Conservation (phyloP, 2,113 vertebrate genomes). For the Rafetus swinhoei region DNA sequence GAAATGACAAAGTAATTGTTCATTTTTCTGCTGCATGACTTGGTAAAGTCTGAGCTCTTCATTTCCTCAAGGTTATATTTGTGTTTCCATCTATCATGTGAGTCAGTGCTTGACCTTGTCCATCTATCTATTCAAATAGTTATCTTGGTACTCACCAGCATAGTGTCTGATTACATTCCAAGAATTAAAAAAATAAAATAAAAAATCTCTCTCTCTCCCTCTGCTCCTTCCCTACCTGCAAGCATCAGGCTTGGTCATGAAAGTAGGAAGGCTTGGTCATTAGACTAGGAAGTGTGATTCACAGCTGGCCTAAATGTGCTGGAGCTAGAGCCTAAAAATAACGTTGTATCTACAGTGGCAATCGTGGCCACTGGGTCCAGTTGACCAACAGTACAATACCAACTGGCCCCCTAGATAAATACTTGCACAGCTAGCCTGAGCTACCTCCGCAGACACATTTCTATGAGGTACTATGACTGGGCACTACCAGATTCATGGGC, state of each 20-base stretch:
- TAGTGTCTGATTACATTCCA: background rate
- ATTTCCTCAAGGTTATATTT: conserved; percentile 34
- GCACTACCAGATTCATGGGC: no score
- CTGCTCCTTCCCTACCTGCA: no score
- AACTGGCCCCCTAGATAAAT: background rate
- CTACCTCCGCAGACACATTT: background rate
- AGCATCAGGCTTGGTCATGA: no score
- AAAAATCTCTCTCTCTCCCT: no score
- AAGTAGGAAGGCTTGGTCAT: background rate
- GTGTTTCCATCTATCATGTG: conserved; percentile 28
- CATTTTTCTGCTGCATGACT: background rate
- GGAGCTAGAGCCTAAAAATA: background rate
- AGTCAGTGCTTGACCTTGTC: conserved; percentile 47
- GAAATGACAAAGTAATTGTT: background rate
- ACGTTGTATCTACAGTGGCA: background rate
- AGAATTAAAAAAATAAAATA: no score
- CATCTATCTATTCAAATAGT: conserved; percentile 46
- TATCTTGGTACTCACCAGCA: conserved; percentile 17
- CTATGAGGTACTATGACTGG: no score
- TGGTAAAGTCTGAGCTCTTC: background rate
- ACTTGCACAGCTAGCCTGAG: background rate
- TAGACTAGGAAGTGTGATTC: background rate
- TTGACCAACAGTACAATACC: background rate
- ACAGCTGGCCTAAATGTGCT: background rate
- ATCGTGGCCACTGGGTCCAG: no score